These are phyloP conservation scores for Acomys russatus DNA, from an alignment of 2,797 vertebrate species.

Conservation along the genomic window DNA sequence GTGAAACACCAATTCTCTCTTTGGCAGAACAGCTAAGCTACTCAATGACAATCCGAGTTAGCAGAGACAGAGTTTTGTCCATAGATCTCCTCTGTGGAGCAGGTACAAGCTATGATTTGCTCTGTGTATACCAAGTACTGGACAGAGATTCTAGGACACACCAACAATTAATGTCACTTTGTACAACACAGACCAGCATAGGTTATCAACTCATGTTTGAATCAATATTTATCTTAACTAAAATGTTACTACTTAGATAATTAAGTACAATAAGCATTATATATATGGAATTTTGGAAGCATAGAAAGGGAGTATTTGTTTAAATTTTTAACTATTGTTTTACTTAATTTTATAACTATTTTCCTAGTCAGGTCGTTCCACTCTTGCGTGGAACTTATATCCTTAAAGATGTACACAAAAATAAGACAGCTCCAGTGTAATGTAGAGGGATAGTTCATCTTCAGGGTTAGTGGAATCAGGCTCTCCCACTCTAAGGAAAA, in stretches of 20 bases:
- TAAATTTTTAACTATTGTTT: background rate
- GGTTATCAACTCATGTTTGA: background rate
- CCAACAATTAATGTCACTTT: background rate
- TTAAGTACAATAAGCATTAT: background rate
- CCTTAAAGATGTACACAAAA: background rate
- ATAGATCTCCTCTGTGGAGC: slow-evolving; percentile 74
- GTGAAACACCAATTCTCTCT: slow-evolving; percentile 35
- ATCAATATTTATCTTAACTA: background rate
- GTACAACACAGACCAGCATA: background rate
- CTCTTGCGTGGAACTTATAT: background rate
- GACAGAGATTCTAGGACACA: slow-evolving; percentile 75
- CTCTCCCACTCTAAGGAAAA: background rate
- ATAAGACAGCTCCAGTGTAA: background rate
- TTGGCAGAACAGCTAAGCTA: slow-evolving; percentile 17
- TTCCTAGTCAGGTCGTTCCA: background rate
- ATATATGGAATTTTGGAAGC: background rate
- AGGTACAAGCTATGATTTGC: slow-evolving; percentile 86
- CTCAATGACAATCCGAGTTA: slow-evolving; percentile 67
- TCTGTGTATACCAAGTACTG: slow-evolving; percentile 79
- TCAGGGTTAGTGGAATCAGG: background rate
- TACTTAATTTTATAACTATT: background rate
- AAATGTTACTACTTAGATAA: background rate
- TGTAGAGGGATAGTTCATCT: background rate
- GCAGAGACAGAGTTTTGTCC: slow-evolving; percentile 75
- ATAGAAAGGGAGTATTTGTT: background rate